These are phyloP conservation scores for Drosophila affinis DNA, from an alignment of 2,888 invertebrate genomes.

Conservation along the genomic window DNA sequence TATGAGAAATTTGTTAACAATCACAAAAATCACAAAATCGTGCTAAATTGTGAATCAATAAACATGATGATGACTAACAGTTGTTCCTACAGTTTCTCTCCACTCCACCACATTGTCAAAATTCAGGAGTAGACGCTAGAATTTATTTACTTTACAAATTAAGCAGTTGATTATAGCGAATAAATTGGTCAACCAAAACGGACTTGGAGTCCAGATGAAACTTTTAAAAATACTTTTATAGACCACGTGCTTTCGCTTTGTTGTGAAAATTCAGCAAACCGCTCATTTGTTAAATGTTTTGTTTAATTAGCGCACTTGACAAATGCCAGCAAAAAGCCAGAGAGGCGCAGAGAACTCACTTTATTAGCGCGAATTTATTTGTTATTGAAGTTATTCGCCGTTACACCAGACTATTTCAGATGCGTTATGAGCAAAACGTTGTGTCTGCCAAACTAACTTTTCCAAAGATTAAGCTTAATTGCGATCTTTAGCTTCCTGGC, in stretches of 20 bases:
- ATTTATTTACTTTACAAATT: not conserved
- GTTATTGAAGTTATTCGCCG: conserved; percentile 4
- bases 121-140: conserved; percentile 7
- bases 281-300: conserved; percentile 15
- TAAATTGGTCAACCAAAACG: not conserved
- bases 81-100: not conserved
- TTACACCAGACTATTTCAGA: not conserved
- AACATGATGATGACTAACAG: conserved; percentile 34
- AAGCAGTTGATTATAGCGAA: not conserved
- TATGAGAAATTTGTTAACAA: conserved; percentile 35
- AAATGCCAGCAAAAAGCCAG: conserved; percentile 43
- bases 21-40: conserved; percentile 48
- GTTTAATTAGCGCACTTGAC: conserved; percentile 60
- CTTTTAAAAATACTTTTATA: conserved; percentile 11
- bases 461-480: conserved; percentile 4
- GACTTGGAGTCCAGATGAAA: not conserved
- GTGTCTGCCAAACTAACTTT: too few relatives aligned
- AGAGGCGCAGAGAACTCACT: conserved; percentile 33
- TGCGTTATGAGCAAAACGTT: not conserved
- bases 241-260: conserved; percentile 1
- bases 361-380: conserved; percentile 33
- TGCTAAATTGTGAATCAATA: conserved; percentile 64
- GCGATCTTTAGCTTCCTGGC: conserved; percentile 26
- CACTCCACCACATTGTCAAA: conserved; percentile 14
- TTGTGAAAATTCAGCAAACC: conserved; percentile 14